These are phyloP conservation scores for Sarcophaga rosellei DNA, from an alignment of 2,888 invertebrate species.

Conservation along the genomic window DNA sequence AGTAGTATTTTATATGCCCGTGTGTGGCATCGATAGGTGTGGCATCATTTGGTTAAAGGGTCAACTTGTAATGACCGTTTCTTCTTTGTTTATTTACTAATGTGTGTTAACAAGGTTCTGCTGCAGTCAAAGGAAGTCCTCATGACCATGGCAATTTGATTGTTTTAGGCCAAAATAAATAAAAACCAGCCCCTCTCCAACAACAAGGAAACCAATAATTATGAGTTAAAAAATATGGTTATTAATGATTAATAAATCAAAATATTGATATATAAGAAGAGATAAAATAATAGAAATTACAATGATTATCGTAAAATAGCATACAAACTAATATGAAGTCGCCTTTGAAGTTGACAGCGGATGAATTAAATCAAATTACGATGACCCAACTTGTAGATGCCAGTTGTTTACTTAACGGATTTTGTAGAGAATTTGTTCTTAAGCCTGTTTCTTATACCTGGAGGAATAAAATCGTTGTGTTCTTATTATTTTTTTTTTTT, in stretches of 20 bases:
- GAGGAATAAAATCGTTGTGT: no score
- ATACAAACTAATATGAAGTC: no score
- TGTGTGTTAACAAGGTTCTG: background rate
- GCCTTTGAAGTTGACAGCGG: no score
- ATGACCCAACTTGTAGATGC: no score
- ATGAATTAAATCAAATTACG: no score
- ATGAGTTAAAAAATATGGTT: background rate
- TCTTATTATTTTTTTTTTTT: background rate
- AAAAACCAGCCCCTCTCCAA: background rate
- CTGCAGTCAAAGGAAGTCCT: background rate
- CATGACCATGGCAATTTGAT: slow-evolving; percentile 28
- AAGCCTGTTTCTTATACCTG: no score
- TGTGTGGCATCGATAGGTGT: background rate
- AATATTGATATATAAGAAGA: background rate
- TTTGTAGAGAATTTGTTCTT: no score
- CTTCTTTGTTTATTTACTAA: background rate
- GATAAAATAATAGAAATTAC: no score
- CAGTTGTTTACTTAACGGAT: no score
- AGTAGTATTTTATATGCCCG: no score
- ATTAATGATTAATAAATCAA: background rate
- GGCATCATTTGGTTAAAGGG: slow-evolving; percentile 17
- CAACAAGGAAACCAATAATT: slow-evolving; percentile 1
- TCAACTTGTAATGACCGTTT: slow-evolving; percentile 15
- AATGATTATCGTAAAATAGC: no score
- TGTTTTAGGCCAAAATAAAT: background rate